Base-by-base conservation (phyloP, 2,797 vertebrate genomes). In the Enteromius thamalakanensis region DNA sequence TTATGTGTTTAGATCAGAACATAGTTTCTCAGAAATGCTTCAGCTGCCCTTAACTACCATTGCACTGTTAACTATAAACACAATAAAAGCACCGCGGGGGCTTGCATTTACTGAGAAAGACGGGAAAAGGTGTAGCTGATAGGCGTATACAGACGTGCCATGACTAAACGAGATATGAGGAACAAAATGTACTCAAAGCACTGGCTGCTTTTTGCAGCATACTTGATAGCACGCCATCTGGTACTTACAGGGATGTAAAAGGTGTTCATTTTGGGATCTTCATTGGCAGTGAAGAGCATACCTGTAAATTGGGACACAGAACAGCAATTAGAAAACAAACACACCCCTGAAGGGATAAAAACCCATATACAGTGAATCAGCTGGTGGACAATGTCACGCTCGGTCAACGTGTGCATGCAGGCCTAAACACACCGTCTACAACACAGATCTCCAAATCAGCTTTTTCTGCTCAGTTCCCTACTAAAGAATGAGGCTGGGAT, bases 231-330 rank as follows among this genome's bases (percentile, higher is more conserved):
- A 7, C 0, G 7, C 2, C 53, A 62, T 42, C 26, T 55, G 32
- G 3, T 10, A 84, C 97, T 97, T 93, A 99, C 98, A 45, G 98
- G 98, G 84, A 99, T 95, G 87, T 99, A 99, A 90, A 97, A 99
- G 21, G 97, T 98, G 91, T 95, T 98, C 97, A 99, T 99, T 95
- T 98, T 99, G 75, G 97, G 96, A 58, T 96, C 94, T 93, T 99
- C 98, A 21, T 95, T 98, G 89, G 97, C 98, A n/a, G 97, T 98
- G 87, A 99, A 96, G 9, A 99, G 93, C 97, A 99, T 98, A 90
- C 98, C 98, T 99, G 89, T 55, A 67, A 58, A 79, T 14, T 9
- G 45, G 29, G 29, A 17, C 64, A 68, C 14, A 79, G 0, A 67
- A n/a, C 21, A 67, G 62, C 17, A 34, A 67, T 79, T 77, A 77